A percentile compares a stretch with the other conserved stretches of the same genome.
phyloP scores from a whole-genome alignment of 2,113 vertebrate species.

The Meleagris gallopavo region DNA sequence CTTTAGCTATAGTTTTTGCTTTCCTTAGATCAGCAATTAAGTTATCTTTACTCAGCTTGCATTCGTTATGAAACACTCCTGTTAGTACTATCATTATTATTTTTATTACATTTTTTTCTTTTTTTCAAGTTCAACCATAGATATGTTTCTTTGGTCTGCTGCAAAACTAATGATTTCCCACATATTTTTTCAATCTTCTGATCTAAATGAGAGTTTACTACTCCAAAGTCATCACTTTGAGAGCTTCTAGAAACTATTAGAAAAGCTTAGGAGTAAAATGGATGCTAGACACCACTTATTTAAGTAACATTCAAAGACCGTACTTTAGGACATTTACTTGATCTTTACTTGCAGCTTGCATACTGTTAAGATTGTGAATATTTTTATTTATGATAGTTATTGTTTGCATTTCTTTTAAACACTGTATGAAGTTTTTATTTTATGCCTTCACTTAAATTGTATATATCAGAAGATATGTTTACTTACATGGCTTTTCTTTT shows the following conservation, averaged over 20 bases:
- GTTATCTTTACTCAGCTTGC: slow-evolving; percentile 33
- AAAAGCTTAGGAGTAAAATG: not conserved
- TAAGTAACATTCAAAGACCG: not conserved
- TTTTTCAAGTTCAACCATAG: not conserved
- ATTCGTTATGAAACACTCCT: slow-evolving; percentile 39
- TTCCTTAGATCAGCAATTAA: slow-evolving; percentile 56
- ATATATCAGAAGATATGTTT: not conserved
- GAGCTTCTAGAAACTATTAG: slow-evolving; percentile 7
- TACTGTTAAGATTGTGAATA: not conserved
- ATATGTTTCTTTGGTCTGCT: slow-evolving; percentile 34
- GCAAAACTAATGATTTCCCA: slow-evolving; percentile 55
- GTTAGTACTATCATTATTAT: not conserved
- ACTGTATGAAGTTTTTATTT: not conserved
- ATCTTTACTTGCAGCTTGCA: not conserved
- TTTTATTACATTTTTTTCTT: not conserved
- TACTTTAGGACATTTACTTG: not conserved
- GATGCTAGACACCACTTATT: not conserved
- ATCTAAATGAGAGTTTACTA: not conserved
- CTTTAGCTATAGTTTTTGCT: slow-evolving; percentile 35
- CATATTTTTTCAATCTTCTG: not conserved
- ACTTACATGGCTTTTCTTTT: not conserved
- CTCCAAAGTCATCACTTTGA: not conserved
- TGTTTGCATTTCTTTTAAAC: not conserved
- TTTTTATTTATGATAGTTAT: not conserved
- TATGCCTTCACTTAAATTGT: not conserved